Percentiles rank a stretch among this genome's conserved stretches.
Evolutionary conservation across 2,113 vertebrate genomes (phyloP).

Genomic region (Dunckerocampus dactyliophorus): DNA sequence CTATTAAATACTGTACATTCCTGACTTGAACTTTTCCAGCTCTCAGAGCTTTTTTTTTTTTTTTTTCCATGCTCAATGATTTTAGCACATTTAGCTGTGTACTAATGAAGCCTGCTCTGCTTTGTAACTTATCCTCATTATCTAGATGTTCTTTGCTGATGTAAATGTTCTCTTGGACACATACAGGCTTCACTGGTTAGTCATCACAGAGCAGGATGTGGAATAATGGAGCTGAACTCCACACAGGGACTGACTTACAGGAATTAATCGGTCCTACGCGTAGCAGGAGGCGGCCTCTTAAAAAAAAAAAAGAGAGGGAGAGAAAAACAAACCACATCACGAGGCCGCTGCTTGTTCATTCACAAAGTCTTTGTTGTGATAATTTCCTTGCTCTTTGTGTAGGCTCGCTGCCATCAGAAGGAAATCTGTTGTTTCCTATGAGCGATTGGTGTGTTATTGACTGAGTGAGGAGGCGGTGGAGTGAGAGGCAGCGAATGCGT

Average conservation of each 20-base stretch:
- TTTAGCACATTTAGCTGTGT: neutral
- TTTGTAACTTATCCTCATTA: neutral
- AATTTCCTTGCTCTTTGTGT: slow-evolving; percentile 15
- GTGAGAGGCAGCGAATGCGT: slow-evolving; percentile 22
- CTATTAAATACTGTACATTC: no score
- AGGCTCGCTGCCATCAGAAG: slow-evolving; percentile 17
- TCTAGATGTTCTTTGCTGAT: neutral
- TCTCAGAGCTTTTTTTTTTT: neutral
- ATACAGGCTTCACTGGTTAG: neutral
- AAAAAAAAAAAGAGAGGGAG: neutral
- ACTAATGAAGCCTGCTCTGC: neutral
- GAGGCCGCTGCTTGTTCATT: slow-evolving; percentile 29
- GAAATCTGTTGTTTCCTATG: slow-evolving; percentile 26
- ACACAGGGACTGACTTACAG: slow-evolving; percentile 27
- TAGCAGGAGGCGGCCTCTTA: slow-evolving; percentile 27
- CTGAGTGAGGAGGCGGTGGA: slow-evolving; percentile 16
- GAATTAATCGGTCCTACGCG: slow-evolving; percentile 19
- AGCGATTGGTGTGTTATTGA: slow-evolving; percentile 27
- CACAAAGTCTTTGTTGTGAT: slow-evolving; percentile 46
- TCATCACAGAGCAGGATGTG: slow-evolving; percentile 37
- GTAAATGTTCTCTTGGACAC: neutral
- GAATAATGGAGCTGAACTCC: slow-evolving; percentile 35
- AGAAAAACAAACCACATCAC: neutral
- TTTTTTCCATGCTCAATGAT: neutral
- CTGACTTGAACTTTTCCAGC: no score